Evolutionary conservation across 2,888 invertebrate genomes (phyloP).

Genomic region (Apantesis nais): DNA sequence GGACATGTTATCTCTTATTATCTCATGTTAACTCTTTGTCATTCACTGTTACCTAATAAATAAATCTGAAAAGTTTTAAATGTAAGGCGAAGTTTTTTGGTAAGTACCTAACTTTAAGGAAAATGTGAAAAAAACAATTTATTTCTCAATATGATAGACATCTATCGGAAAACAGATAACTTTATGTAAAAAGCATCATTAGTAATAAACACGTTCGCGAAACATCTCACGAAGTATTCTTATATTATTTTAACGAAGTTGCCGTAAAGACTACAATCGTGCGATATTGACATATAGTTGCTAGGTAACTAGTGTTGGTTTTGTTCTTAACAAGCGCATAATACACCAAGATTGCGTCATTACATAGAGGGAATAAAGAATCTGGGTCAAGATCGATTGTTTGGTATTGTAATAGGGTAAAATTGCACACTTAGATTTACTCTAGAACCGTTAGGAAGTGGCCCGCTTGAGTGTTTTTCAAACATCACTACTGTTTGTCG

Average conservation of each 20-base stretch:
- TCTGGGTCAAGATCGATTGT: conserved; percentile 46
- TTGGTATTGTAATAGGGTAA: conserved; percentile 48
- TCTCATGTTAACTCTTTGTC: background rate
- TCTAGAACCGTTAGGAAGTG: conserved; percentile 55
- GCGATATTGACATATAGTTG: background rate
- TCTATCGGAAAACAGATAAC: background rate
- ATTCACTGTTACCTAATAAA: background rate
- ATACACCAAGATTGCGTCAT: conserved; percentile 47
- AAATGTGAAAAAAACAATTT: background rate
- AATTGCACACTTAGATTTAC: conserved; percentile 36
- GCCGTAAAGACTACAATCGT: background rate
- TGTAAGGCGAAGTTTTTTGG: background rate
- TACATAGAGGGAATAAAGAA: conserved; percentile 43
- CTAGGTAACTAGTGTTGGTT: background rate
- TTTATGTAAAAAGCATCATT: conserved; percentile 2
- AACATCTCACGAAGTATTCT: background rate
- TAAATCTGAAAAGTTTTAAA: background rate
- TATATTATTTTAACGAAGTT: background rate
- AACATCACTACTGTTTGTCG: conserved; percentile 51
- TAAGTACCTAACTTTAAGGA: background rate
- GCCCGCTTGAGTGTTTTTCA: conserved; percentile 59
- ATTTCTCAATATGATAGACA: background rate
- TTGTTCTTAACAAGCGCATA: conserved; percentile 20
- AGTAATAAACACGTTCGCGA: conserved; percentile 3
- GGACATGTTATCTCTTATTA: background rate